Conservation (phyloP, 2,888 invertebrate species). For the Yponomeuta sedellus region DNA sequence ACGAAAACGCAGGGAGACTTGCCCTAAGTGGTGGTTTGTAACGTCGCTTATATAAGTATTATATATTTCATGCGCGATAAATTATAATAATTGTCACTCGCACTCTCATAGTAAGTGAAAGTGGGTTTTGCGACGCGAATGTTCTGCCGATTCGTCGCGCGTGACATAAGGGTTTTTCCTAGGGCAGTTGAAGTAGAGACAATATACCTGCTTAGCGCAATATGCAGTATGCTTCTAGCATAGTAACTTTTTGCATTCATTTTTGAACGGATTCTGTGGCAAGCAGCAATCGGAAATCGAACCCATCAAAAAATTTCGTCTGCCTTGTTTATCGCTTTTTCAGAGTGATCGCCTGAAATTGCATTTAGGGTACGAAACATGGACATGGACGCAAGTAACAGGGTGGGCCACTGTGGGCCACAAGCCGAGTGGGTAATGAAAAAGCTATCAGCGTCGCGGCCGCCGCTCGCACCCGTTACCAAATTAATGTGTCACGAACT, state of each 20-base stretch:
- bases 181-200: background rate
- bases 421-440: constrained; percentile 32
- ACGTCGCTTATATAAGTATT: no score
- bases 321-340: background rate
- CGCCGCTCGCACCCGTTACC: constrained; percentile 37
- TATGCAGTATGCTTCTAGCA: no score
- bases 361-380: background rate
- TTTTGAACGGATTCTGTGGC: background rate
- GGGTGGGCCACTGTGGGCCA: constrained; percentile 19
- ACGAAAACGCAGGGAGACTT: no score
- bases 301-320: background rate
- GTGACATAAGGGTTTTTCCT: no score
- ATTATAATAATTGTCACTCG: no score
- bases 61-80: no score
- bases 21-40: background rate
- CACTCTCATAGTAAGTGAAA: no score
- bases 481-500: constrained; percentile 56
- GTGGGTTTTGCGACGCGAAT: no score
- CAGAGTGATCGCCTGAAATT: background rate
- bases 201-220: no score
- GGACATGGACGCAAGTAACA: constrained; percentile 8
- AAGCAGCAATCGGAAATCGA: background rate
- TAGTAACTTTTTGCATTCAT: background rate
- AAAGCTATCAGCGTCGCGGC: constrained; percentile 37
- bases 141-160: no score